phyloP scores from a whole-genome alignment of 30 jellyfish, hydroid and myxozoan species.

The Aurelia sp. region DNA sequence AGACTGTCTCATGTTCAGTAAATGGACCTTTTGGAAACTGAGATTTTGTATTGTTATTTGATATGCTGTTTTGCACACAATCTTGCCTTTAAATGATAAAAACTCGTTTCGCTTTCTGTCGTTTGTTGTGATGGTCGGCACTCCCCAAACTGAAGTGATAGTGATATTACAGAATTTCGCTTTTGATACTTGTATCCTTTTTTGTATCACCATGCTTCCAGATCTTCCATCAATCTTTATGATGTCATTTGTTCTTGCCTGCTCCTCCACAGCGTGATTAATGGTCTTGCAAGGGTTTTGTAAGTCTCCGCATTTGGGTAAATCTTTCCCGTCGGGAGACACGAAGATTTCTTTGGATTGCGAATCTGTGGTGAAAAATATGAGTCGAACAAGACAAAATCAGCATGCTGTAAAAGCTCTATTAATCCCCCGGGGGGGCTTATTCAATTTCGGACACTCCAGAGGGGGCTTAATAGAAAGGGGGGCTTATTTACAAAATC shows the following conservation, averaged over 20 bases:
- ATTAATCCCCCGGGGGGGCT: too few relatives aligned
- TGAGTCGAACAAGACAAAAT: too few relatives aligned
- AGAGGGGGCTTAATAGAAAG: too few relatives aligned
- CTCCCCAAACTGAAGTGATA: background rate
- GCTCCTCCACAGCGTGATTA: background rate
- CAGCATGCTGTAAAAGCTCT: too few relatives aligned
- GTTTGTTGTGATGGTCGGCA: background rate
- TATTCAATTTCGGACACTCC: too few relatives aligned
- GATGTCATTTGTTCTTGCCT: background rate
- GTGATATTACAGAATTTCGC: constrained; percentile 6
- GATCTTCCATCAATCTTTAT: background rate
- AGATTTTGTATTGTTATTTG: background rate
- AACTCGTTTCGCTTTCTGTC: background rate
- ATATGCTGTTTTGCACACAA: background rate
- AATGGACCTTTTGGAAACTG: background rate
- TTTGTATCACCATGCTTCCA: background rate
- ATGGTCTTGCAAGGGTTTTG: background rate
- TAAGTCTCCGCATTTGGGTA: background rate
- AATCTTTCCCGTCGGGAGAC: background rate
- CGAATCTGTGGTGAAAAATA: background rate
- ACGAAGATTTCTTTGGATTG: background rate
- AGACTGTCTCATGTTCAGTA: background rate
- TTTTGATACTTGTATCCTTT: background rate
- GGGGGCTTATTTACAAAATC: too few relatives aligned
- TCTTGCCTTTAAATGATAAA: background rate